Conservation (phyloP, 2,888 invertebrate species). For the Marronus borbonicus region DNA sequence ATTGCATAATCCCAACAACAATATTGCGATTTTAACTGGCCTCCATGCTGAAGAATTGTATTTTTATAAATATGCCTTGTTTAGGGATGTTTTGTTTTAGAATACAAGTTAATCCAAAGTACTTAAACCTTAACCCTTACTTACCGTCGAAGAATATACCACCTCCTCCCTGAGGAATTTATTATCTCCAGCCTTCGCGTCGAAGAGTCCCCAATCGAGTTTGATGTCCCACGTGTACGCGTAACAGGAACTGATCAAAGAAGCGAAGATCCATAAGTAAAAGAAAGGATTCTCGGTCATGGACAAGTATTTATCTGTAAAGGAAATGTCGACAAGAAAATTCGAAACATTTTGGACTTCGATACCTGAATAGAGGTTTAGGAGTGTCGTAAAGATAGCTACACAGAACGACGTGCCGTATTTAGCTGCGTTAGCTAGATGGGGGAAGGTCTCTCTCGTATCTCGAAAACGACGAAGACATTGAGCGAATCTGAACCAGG, state of each 20-base stretch:
- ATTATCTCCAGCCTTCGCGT: slow-evolving; percentile 92
- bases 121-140: not conserved
- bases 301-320: slow-evolving; percentile 64
- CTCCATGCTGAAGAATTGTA: no score
- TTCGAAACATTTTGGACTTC: not conserved
- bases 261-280: slow-evolving; percentile 91
- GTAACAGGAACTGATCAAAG: slow-evolving; percentile 91
- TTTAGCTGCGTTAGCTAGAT: slow-evolving; percentile 97
- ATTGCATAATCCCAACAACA: no score
- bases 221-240: slow-evolving; percentile 98
- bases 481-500: slow-evolving; percentile 98
- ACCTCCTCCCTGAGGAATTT: slow-evolving; percentile 94
- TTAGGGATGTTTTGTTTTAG: no score
- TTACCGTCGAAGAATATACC: slow-evolving; percentile 92
- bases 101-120: no score
- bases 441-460: slow-evolving; percentile 93
- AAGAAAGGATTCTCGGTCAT: slow-evolving; percentile 84
- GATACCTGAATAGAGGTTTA: slow-evolving; percentile 51
- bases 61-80: no score
- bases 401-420: slow-evolving; percentile 98
- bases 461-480: slow-evolving; percentile 96
- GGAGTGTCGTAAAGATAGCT: slow-evolving; percentile 86
- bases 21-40: no score
- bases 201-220: slow-evolving; percentile 99
- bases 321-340: not conserved